Percentiles rank a stretch among this genome's conserved stretches.
Conservation (phyloP, 2,797 vertebrate species). For the Sciurus carolinensis region DNA sequence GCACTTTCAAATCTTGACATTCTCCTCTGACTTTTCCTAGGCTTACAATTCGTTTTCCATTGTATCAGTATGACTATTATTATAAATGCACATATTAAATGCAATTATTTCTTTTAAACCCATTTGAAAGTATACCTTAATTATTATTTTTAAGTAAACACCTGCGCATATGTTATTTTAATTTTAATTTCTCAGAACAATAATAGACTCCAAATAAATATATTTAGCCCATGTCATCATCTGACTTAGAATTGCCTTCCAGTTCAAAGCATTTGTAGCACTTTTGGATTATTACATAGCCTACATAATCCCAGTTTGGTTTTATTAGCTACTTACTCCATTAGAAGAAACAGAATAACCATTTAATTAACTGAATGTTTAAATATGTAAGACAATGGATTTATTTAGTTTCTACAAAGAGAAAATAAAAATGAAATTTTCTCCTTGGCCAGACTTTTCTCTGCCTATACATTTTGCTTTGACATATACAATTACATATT, state of each 20-base stretch:
- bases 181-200: neutral
- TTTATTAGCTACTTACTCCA: neutral
- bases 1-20: neutral
- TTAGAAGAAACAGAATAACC: constrained; percentile 37
- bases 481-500: constrained; percentile 24
- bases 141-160: neutral
- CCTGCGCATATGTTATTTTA: neutral
- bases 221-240: neutral
- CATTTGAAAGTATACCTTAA: neutral
- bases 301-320: neutral
- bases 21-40: neutral
- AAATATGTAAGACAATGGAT: neutral
- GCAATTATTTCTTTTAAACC: neutral
- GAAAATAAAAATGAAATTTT: neutral
- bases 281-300: neutral
- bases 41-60: neutral
- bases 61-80: neutral
- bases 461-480: neutral
- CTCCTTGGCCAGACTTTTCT: neutral
- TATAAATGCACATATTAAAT: neutral
- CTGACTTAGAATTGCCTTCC: neutral
- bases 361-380: neutral
- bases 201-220: neutral
- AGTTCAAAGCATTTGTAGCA: neutral
- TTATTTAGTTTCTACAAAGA: neutral